Evolutionary conservation across 2,888 invertebrate genomes (phyloP).

Genomic region (Ditylenchus weischeri): DNA sequence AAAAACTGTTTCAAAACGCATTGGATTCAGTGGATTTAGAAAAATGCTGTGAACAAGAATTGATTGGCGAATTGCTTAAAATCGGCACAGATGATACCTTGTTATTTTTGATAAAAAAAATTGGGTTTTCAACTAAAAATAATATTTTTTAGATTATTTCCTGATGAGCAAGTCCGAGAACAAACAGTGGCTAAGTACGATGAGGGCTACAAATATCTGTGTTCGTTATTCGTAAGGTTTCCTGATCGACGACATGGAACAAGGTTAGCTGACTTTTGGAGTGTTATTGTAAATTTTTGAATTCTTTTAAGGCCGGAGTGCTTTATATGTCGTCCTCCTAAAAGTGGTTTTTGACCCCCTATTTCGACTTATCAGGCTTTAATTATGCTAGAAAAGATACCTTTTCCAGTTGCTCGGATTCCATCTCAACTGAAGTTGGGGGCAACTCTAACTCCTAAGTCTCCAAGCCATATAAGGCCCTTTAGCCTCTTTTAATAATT

Average conservation of each 20-base stretch:
- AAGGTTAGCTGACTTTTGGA: conserved; percentile 13
- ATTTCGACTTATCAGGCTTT: too few species aligned
- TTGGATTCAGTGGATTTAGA: conserved; percentile 11
- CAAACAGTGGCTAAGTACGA: conserved; percentile 38
- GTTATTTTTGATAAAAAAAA: background rate
- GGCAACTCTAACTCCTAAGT: too few species aligned
- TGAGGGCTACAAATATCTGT: conserved; percentile 25
- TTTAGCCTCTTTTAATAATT: too few species aligned
- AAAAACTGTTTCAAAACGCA: conserved; percentile 21
- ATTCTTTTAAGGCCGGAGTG: too few species aligned
- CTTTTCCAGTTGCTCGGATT: too few species aligned
- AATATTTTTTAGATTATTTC: conserved; percentile 33
- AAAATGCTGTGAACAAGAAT: background rate
- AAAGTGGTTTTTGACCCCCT: too few species aligned
- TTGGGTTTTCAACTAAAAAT: background rate
- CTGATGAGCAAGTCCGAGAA: conserved; percentile 39
- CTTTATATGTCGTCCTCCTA: too few species aligned
- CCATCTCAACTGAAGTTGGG: too few species aligned
- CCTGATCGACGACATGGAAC: conserved; percentile 28
- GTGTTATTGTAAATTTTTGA: too few species aligned
- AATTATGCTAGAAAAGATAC: too few species aligned
- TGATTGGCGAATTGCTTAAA: conserved; percentile 32
- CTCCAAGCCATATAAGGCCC: too few species aligned
- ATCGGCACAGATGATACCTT: conserved; percentile 27
- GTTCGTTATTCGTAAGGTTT: conserved; percentile 40